Conservation (phyloP, 2,888 invertebrate species). For the Altica lythri region DNA sequence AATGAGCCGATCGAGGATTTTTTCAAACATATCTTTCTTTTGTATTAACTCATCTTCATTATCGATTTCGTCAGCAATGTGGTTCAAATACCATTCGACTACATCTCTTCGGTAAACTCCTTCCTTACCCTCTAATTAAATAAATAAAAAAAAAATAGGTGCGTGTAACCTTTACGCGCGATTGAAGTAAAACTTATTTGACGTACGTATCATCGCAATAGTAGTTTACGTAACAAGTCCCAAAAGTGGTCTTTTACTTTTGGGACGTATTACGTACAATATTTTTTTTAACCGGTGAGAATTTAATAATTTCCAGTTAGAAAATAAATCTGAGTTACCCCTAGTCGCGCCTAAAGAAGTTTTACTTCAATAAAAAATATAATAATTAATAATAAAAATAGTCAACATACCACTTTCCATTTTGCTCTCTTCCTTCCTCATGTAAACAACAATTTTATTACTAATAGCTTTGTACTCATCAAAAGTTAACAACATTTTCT, state of each 20-base stretch:
- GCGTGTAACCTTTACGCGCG: no score
- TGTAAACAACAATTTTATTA: conserved; percentile 87
- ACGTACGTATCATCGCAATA: no score
- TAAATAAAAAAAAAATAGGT: conserved; percentile 8
- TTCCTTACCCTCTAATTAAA: conserved; percentile 56
- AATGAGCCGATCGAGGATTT: conserved; percentile 89
- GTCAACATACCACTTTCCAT: conserved; percentile 63
- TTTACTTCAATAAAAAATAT: no score
- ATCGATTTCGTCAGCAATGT: conserved; percentile 86
- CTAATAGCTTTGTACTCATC: conserved; percentile 93
- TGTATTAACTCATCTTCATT: conserved; percentile 88
- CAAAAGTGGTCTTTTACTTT: no score
- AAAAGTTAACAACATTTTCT: conserved; percentile 81
- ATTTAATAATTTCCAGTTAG: no score
- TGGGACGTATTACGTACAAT: no score
- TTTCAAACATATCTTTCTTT: conserved; percentile 87
- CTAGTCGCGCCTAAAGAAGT: no score
- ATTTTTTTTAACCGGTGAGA: no score
- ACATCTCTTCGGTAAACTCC: conserved; percentile 80
- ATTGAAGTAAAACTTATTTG: no score
- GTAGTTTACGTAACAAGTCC: no score
- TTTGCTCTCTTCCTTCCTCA: conserved; percentile 82
- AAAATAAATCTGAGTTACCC: no score
- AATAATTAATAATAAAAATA: no score
- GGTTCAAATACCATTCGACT: conserved; percentile 91